These are phyloP conservation scores for Anas platyrhynchos DNA, from an alignment of 2,113 vertebrate genomes.

Conservation along the genomic window DNA sequence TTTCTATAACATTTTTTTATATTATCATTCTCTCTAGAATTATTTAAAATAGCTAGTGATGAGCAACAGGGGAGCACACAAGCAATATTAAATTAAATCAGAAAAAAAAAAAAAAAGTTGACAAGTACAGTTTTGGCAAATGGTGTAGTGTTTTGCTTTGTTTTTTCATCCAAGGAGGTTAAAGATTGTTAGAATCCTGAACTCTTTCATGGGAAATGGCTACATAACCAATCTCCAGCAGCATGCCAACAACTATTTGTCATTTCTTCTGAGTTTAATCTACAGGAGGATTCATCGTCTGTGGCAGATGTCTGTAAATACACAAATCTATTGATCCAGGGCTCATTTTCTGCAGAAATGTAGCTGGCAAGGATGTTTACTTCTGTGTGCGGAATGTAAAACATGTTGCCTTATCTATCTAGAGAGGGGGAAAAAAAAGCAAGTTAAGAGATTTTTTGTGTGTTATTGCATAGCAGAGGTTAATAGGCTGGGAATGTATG, in stretches of 20 bases:
- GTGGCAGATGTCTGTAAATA: constrained; percentile 21
- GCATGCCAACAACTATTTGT: not conserved
- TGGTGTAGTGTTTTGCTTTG: not conserved
- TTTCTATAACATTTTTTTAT: not conserved
- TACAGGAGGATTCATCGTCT: not conserved
- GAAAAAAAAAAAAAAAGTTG: not conserved
- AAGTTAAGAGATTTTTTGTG: not conserved
- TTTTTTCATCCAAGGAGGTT: not conserved
- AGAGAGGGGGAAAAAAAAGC: not conserved
- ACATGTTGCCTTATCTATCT: not conserved
- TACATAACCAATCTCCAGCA: not conserved
- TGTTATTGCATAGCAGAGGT: not conserved
- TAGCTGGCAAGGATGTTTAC: not conserved
- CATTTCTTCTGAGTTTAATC: not conserved
- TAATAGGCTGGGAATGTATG: not conserved
- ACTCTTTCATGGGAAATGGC: not conserved
- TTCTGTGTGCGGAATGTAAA: not conserved
- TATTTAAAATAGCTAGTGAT: not conserved
- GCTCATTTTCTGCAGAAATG: not conserved
- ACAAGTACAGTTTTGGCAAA: not conserved
- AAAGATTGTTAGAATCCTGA: not conserved
- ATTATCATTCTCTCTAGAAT: not conserved
- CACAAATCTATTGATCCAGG: not conserved
- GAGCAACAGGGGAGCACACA: not conserved
- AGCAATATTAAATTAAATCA: not conserved